Base-by-base conservation (phyloP, 2,797 vertebrate species). In the Clarias pachynema region DNA sequence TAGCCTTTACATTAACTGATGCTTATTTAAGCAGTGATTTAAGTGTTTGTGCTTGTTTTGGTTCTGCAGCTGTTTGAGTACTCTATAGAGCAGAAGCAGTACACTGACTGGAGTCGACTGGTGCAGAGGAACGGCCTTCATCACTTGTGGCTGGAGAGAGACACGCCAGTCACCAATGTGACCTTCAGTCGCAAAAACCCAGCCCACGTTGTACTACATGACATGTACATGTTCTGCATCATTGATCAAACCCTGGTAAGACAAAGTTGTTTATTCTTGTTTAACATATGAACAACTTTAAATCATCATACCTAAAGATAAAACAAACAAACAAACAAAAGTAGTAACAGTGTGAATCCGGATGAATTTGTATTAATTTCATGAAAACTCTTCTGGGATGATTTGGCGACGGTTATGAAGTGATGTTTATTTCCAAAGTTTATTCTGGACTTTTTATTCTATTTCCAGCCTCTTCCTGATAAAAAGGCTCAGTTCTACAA, bases 211-310 rank as follows among this genome's bases (percentile, higher is more conserved):
- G 87, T 99, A 15, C 93, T 99, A 31, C 96, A 99, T 0, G 98
- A 99, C 89, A 57, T 63, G 14, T 96, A 96, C 94, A 97, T 98
- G 97, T 96, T 99, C 93, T 99, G 97, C 70, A 85, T 99, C 91
- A 93, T 99, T 1, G 98, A 99, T 93, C 96, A 98, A 92, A 96
- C 94, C 7, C 92, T 97, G 97, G 98, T 99, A 92, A 91, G 95
- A 84, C 5, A 53, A 49, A 37, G 26, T 20, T 12, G 20, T 29
- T 22, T 37, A 15, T 60, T 78, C 12, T 37, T 60, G n/a, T 60
- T 59, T 14, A 12, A 16, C 20, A 15, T 60, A 78, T 24, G 37
- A 31, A 37, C 31, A 26, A 62, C 49, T 53, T 53, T 53, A 53
- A 53, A 53, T 53, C 49, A 53, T 53, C 49, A 53, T 53, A 49